These are phyloP conservation scores for Cirrhinus molitorella DNA, from an alignment of 2,797 vertebrate genomes.

Conservation along the genomic window DNA sequence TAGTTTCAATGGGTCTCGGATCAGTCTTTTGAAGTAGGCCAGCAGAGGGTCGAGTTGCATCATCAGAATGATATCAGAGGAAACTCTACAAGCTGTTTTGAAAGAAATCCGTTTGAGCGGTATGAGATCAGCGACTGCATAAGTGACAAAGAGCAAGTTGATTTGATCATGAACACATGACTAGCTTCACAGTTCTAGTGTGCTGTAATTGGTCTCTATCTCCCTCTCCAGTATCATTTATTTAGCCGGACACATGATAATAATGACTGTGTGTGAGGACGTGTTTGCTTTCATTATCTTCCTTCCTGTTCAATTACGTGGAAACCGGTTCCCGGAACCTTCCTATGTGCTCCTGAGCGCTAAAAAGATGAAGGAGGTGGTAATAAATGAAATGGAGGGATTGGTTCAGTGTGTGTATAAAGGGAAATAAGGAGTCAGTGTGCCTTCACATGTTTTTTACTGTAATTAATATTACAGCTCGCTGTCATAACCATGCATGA, in stretches of 20 bases:
- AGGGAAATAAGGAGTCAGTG: conserved; percentile 19
- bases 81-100: background rate
- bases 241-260: conserved; percentile 32
- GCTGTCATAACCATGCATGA: conserved; percentile 74
- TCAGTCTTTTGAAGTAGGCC: conserved; percentile 25
- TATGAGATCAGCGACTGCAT: conserved; percentile 6
- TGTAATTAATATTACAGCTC: conserved; percentile 83
- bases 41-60: conserved; percentile 7
- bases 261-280: conserved; percentile 24
- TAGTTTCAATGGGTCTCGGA: conserved; percentile 12
- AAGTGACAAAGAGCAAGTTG: conserved; percentile 22
- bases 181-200: conserved; percentile 16
- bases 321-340: conserved; percentile 12
- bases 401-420: conserved; percentile 11
- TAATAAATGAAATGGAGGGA: conserved; percentile 16
- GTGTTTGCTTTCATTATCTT: conserved; percentile 47
- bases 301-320: conserved; percentile 45
- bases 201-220: conserved; percentile 18
- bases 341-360: conserved; percentile 12
- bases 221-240: conserved; percentile 21
- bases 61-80: conserved; percentile 20
- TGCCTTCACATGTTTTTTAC: conserved; percentile 62
- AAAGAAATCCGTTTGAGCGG: conserved; percentile 5
- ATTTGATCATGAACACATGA: conserved; percentile 30
- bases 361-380: conserved; percentile 18